phyloP scores from a whole-genome alignment of 2,113 vertebrate species.

The Dipodomys ordii region DNA sequence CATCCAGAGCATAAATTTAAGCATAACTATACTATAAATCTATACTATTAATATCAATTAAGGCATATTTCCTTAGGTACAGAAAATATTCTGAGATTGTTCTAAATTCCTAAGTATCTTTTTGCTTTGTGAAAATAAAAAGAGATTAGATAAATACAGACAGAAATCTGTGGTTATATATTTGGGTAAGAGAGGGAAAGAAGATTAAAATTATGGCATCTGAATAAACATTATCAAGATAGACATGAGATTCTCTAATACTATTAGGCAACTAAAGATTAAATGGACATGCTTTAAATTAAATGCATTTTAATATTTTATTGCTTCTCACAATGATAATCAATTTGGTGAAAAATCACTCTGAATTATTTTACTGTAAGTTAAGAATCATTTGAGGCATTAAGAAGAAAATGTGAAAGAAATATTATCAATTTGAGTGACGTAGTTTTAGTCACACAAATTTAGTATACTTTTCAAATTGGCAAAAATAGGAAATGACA shows the following conservation, averaged over 20 bases:
- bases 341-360: not conserved
- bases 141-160: not conserved
- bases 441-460: not conserved
- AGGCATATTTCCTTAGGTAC: not conserved
- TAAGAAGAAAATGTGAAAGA: not conserved
- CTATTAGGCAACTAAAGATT: too few relatives aligned
- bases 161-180: not conserved
- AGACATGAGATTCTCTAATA: too few relatives aligned
- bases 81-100: not conserved
- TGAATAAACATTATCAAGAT: too few relatives aligned
- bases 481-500: constrained; percentile 42
- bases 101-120: not conserved
- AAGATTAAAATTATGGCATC: not conserved
- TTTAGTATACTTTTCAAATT: constrained; percentile 17
- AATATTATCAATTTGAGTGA: not conserved
- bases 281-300: not conserved
- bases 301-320: not conserved
- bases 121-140: not conserved
- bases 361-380: not conserved
- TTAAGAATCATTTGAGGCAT: not conserved
- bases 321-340: not conserved
- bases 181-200: not conserved
- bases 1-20: not conserved
- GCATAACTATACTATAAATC: not conserved
- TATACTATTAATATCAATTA: not conserved